Conservation (phyloP, 1,140 invertebrate species). For the Campoletis sonorensis region DNA sequence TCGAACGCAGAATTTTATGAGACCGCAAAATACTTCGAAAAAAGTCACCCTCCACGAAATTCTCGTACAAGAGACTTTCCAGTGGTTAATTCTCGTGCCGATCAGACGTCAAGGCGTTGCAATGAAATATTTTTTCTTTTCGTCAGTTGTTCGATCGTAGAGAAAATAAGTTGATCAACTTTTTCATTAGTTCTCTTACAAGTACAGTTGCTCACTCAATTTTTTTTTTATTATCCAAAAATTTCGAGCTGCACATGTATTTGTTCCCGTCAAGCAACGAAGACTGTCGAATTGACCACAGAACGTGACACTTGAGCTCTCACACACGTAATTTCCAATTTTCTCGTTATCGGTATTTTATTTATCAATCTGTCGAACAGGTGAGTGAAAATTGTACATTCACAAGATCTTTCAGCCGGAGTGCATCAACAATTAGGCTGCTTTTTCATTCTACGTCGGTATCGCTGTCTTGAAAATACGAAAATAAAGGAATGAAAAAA, state of each 20-base stretch:
- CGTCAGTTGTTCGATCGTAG: background rate
- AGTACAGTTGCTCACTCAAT: background rate
- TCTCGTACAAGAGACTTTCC: background rate
- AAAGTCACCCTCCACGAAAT: background rate
- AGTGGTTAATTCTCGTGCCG: background rate
- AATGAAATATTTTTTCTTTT: background rate
- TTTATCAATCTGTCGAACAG: background rate
- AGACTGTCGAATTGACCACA: too few relatives aligned
- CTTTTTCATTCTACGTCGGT: background rate
- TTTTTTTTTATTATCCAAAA: background rate
- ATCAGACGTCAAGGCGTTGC: background rate
- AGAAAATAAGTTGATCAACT: background rate
- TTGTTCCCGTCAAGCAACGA: background rate
- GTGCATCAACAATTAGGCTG: background rate
- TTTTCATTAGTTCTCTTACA: background rate
- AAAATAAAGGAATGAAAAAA: too few relatives aligned
- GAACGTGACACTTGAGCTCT: too few relatives aligned
- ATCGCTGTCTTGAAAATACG: background rate
- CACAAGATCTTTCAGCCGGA: background rate
- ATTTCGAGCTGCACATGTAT: background rate
- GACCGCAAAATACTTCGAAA: background rate
- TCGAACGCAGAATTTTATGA: background rate
- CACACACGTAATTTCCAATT: too few relatives aligned
- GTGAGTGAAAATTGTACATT: background rate
- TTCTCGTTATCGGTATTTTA: too few relatives aligned